Evolutionary conservation across 2,797 vertebrate species (phyloP).

Genomic region (Oreonectes daqikongensis): DNA sequence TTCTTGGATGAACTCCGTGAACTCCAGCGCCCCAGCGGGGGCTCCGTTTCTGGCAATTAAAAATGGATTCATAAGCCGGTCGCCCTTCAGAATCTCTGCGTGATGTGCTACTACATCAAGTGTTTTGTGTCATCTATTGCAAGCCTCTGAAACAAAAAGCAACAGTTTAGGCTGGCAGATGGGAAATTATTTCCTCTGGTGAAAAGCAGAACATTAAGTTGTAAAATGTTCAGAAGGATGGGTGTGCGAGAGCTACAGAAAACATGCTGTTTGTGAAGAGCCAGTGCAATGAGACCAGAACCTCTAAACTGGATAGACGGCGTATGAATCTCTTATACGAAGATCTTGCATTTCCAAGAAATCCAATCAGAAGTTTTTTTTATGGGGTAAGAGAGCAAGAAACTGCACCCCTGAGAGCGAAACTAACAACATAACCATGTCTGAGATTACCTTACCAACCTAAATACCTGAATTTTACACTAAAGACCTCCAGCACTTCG

Average conservation of each 20-base stretch:
- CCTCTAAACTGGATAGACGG: background rate
- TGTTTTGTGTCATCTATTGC: constrained; percentile 41
- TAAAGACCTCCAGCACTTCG: constrained; percentile 38
- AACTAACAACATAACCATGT: constrained; percentile 43
- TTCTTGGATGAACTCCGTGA: constrained; percentile 50
- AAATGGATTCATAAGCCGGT: constrained; percentile 57
- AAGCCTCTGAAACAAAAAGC: constrained; percentile 21
- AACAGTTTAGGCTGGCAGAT: constrained; percentile 12
- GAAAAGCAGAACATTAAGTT: background rate
- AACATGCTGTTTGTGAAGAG: background rate
- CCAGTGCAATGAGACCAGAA: background rate
- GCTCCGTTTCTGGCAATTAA: constrained; percentile 59
- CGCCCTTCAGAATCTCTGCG: constrained; percentile 37
- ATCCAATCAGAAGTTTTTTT: constrained; percentile 36
- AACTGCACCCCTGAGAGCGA: constrained; percentile 22
- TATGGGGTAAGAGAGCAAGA: constrained; percentile 26
- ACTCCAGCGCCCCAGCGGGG: constrained; percentile 48
- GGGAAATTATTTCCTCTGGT: background rate
- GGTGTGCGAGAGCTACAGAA: background rate
- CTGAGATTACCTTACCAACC: constrained; percentile 45
- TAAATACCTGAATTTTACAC: constrained; percentile 53
- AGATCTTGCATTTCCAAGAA: constrained; percentile 39
- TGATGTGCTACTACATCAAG: constrained; percentile 55
- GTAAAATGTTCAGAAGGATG: background rate
- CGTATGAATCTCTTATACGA: background rate